phyloP scores from a whole-genome alignment of 2,113 vertebrate species.

The Cricetomys ansorgei region DNA sequence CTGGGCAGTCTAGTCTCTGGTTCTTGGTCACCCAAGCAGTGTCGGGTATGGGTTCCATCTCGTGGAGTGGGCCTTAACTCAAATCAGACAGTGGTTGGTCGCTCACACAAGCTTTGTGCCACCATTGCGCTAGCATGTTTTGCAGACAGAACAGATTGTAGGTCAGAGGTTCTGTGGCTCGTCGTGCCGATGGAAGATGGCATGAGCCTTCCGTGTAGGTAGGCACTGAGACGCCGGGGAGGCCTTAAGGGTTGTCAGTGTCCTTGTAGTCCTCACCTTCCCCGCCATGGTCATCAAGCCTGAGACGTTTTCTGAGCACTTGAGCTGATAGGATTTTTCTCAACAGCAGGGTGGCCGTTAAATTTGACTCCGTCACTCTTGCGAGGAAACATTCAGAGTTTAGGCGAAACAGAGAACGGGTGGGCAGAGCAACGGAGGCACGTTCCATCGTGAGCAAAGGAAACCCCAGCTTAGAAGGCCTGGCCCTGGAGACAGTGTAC shows the following conservation, averaged over 20 bases:
- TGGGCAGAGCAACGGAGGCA: neutral
- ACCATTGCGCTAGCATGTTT: neutral
- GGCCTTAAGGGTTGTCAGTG: constrained; percentile 32
- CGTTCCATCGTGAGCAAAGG: neutral
- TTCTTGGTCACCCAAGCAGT: neutral
- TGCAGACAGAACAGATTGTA: neutral
- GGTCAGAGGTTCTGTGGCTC: neutral
- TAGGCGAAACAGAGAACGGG: neutral
- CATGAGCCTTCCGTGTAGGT: neutral
- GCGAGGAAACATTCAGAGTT: neutral
- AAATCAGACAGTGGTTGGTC: neutral
- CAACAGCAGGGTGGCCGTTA: neutral
- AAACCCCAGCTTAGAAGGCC: neutral
- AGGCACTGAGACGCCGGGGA: constrained; percentile 57
- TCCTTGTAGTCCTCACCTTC: no score
- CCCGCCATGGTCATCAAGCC: neutral
- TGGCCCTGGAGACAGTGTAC: neutral
- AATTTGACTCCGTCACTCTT: neutral
- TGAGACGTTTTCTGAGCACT: constrained; percentile 1
- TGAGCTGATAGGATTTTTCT: neutral
- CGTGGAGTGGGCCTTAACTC: neutral
- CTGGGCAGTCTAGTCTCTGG: neutral
- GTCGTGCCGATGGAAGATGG: constrained; percentile 57
- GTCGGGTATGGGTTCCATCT: neutral
- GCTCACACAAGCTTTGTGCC: neutral